Conservation (phyloP, 1,140 invertebrate species). For the Linepithema humile region DNA sequence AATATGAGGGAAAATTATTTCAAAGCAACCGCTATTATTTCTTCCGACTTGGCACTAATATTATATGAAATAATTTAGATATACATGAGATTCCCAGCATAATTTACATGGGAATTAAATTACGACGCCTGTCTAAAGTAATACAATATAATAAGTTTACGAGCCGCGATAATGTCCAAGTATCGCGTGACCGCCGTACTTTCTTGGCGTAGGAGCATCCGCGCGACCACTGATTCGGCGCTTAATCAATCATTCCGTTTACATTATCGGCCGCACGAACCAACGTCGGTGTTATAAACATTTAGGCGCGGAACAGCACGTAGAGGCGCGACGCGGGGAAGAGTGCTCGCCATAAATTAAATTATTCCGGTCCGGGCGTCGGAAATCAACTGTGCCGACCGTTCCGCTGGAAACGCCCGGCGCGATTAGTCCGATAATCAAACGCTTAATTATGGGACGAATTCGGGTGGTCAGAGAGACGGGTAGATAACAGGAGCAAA, state of each 20-base stretch:
- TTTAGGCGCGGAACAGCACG: constrained; percentile 17
- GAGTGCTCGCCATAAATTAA: constrained; percentile 53
- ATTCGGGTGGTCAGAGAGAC: constrained; percentile 34
- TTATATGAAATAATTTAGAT: not conserved
- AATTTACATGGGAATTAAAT: constrained; percentile 28
- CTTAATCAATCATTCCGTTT: constrained; percentile 45
- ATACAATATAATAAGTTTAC: constrained; percentile 11
- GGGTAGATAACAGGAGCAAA: not conserved
- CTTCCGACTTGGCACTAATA: not conserved
- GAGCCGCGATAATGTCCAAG: constrained; percentile 8
- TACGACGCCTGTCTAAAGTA: not conserved
- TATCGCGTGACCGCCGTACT: constrained; percentile 41
- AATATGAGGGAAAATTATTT: not conserved
- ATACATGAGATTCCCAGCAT: not conserved
- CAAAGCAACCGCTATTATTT: not conserved
- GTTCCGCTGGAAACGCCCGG: constrained; percentile 60
- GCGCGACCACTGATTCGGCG: not conserved
- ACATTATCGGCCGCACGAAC: constrained; percentile 10
- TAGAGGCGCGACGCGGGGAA: not conserved
- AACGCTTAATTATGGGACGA: constrained; percentile 65
- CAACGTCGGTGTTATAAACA: constrained; percentile 46
- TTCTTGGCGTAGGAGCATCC: constrained; percentile 54
- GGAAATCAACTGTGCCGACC: constrained; percentile 61
- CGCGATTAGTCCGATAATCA: constrained; percentile 55
- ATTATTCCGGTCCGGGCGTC: constrained; percentile 63